Evolutionary conservation across 2,888 invertebrate genomes (phyloP).

Genomic region (Mimas tiliae): DNA sequence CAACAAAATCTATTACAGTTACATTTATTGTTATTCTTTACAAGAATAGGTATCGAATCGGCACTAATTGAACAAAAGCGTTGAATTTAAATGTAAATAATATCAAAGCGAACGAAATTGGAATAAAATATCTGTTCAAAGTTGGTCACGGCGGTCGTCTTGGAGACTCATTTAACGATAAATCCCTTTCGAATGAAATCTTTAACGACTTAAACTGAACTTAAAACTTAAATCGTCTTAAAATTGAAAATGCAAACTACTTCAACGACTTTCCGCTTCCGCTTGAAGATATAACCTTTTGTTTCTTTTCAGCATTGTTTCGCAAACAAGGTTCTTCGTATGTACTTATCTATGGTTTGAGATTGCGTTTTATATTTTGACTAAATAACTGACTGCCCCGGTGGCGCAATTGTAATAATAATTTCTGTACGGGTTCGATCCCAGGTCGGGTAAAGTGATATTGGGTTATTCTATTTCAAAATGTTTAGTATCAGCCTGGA

Average conservation of each 20-base stretch:
- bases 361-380: neutral
- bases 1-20: too few relatives aligned
- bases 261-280: constrained; percentile 55
- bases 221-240: constrained; percentile 78
- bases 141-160: constrained; percentile 38
- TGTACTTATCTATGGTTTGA: neutral
- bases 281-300: constrained; percentile 48
- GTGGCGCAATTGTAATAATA: neutral
- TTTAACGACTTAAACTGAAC: constrained; percentile 65
- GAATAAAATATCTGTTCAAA: constrained; percentile 29
- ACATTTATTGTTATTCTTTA: neutral
- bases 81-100: constrained; percentile 15
- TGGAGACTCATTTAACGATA: constrained; percentile 57
- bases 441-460: too few relatives aligned
- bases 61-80: constrained; percentile 8
- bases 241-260: constrained; percentile 80
- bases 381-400: too few relatives aligned
- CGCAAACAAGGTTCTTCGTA: neutral
- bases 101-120: constrained; percentile 5
- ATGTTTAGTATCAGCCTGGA: too few relatives aligned
- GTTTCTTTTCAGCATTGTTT: constrained; percentile 32
- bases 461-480: too few relatives aligned
- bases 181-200: constrained; percentile 64
- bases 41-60: constrained; percentile 1
- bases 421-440: too few relatives aligned